Evolutionary conservation across 2,888 invertebrate genomes (phyloP), one percentile per base, ranked within the genome.

Genomic region (Beris chalybata): DNA sequence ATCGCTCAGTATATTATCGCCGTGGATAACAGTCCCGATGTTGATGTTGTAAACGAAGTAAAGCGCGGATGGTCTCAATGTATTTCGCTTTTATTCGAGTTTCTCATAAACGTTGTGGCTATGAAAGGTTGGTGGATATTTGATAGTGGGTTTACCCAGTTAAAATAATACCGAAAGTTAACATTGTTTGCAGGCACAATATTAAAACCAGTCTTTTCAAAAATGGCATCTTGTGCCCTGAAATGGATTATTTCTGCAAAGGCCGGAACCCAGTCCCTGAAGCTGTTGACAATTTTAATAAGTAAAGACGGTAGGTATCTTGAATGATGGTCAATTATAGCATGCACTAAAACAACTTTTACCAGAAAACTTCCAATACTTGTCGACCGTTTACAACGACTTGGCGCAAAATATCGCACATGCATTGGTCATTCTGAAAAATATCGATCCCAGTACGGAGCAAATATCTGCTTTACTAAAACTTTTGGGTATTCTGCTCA

Each of bases 401-500:
- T 48, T 68, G 5, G 7, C 52, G 1, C 43, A 50, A 45, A 65
- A 63, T 53, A 53, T 64, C 45, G 31, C 55, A 4, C n/a, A 52
- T 38, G 57, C 58, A 7, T 45, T 68, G 11, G 29, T 52, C n/a
- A 38, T 68, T 12, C 5, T 63, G 13, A 29, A 47, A 30, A 56
- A 38, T 5, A 57, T 68, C n/a, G 55, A 66, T 38, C 56, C 55
- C 2, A 52, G 43, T 11, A n/a, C 63, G 5, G 64, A 64, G 5
- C 69, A 67, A 30, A 59, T 59, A 12, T 43, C 48, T 11, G 61
- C 67, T 15, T 7, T 69, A 30, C 22, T 69, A 4, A 69, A 69
- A 59, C 59, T 69, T 5, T 22, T 61, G 15, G 13, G 22, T 7
- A 50, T 61, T 7, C 15, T 61, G 7, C 4, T 61, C 4, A 11